Conservation (phyloP, 2,113 vertebrate genomes). For the Zosterops borbonicus region DNA sequence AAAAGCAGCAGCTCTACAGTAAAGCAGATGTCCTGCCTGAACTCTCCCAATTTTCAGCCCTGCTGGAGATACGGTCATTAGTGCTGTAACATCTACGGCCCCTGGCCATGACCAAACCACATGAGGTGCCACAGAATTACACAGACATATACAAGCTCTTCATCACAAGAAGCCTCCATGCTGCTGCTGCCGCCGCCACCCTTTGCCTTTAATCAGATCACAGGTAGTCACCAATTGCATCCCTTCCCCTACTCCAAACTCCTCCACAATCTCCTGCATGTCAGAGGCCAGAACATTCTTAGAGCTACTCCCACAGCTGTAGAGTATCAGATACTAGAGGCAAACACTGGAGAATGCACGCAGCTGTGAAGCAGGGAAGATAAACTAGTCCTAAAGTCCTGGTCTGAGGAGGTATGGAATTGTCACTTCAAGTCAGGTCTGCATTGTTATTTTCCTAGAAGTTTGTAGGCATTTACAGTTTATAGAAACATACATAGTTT, state of each 20-base stretch:
- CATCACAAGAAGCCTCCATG: neutral
- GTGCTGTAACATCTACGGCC: neutral
- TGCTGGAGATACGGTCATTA: neutral
- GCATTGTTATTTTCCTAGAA: neutral
- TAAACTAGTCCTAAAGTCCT: neutral
- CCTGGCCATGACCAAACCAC: neutral
- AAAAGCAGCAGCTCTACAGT: neutral
- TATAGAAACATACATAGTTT: neutral
- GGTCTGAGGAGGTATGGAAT: neutral
- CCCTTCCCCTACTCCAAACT: neutral
- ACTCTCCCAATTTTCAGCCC: neutral
- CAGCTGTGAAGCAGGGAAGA: neutral
- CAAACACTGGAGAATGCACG: neutral
- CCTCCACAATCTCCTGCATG: neutral
- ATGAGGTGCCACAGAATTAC: neutral
- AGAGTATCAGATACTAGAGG: neutral
- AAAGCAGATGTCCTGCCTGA: neutral
- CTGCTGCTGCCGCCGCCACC: neutral
- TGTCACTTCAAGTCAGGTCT: neutral
- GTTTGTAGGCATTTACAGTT: neutral
- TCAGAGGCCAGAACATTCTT: neutral
- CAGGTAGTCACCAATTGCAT: neutral
- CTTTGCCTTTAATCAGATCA: neutral
- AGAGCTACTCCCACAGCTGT: slow-evolving; percentile 15
- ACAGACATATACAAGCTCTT: fast-evolving